phyloP scores from a whole-genome alignment of 2,888 invertebrate species.

The Tetragnatha montana region DNA sequence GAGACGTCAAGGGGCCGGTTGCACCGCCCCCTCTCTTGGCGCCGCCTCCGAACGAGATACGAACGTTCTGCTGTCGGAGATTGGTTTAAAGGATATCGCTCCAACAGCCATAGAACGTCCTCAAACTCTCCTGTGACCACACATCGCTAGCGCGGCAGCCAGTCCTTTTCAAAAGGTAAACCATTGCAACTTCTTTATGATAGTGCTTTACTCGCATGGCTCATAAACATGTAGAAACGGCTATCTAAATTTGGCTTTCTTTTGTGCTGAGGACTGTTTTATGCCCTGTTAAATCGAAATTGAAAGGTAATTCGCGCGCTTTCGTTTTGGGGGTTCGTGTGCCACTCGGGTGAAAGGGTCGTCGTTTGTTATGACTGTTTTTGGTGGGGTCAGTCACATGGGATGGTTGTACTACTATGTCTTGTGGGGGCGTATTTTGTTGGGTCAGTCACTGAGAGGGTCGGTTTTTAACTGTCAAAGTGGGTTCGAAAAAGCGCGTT shows the following conservation, averaged over 20 bases:
- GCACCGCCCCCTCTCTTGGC: constrained; percentile 60
- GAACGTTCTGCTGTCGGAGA: constrained; percentile 62
- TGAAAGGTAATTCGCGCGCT: neutral
- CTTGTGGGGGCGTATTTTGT: no score
- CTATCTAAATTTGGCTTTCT: constrained; percentile 58
- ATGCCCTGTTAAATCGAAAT: constrained; percentile 40
- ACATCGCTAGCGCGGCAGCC: constrained; percentile 59
- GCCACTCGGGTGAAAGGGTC: no score
- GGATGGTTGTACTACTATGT: no score
- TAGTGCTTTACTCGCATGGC: constrained; percentile 58
- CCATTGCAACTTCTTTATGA: constrained; percentile 69
- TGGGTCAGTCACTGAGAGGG: no score
- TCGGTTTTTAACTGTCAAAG: no score
- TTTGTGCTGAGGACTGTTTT: constrained; percentile 27
- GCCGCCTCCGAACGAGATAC: constrained; percentile 69
- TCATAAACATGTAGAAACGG: constrained; percentile 69
- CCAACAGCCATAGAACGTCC: constrained; percentile 68
- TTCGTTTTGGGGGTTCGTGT: neutral
- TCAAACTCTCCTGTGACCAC: constrained; percentile 69
- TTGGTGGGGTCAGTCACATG: no score
- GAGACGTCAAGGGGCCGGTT: constrained; percentile 44
- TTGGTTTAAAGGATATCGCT: constrained; percentile 70
- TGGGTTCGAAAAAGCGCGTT: no score
- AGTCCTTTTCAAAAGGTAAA: constrained; percentile 65
- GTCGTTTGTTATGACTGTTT: no score